Evolutionary conservation across 2,888 invertebrate species (phyloP).

Genomic region (Hypomecis atomaria): DNA sequence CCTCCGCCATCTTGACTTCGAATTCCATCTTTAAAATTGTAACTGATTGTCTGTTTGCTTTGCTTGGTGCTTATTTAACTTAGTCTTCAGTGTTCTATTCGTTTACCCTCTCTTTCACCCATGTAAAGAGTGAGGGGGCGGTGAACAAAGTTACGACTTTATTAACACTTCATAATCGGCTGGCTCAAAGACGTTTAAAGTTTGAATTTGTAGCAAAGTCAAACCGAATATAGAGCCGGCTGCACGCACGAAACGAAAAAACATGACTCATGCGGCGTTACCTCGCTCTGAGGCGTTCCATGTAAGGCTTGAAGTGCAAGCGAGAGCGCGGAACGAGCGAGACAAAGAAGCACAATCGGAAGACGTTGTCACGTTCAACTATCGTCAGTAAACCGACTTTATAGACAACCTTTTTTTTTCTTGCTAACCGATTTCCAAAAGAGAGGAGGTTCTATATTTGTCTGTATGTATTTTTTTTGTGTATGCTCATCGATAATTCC

Average conservation of each 20-base stretch:
- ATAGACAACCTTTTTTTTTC: background rate
- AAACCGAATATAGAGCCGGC: slow-evolving; percentile 16
- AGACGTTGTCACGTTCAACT: no score
- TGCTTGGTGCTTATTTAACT: slow-evolving; percentile 77
- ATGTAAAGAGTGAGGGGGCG: slow-evolving; percentile 20
- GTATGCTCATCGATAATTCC: no score
- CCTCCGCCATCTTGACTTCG: slow-evolving; percentile 34
- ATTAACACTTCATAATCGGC: slow-evolving; percentile 35
- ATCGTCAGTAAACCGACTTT: background rate
- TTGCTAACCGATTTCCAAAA: no score
- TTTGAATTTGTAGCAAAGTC: slow-evolving; percentile 17
- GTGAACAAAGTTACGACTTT: slow-evolving; percentile 28
- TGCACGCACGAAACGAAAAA: no score
- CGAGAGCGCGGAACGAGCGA: no score
- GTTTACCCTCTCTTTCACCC: slow-evolving; percentile 26
- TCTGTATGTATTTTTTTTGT: no score
- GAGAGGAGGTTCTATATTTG: no score
- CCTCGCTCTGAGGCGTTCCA: no score
- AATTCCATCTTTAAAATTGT: slow-evolving; percentile 77
- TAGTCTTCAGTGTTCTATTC: slow-evolving; percentile 37
- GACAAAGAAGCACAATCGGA: no score
- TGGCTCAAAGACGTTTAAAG: slow-evolving; percentile 22
- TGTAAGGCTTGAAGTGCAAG: no score
- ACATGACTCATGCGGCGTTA: no score
- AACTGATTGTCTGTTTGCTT: slow-evolving; percentile 83